Evolutionary conservation across 2,888 invertebrate genomes (phyloP), one percentile per base, ranked within the genome.

Genomic region (Hesperia comma): DNA sequence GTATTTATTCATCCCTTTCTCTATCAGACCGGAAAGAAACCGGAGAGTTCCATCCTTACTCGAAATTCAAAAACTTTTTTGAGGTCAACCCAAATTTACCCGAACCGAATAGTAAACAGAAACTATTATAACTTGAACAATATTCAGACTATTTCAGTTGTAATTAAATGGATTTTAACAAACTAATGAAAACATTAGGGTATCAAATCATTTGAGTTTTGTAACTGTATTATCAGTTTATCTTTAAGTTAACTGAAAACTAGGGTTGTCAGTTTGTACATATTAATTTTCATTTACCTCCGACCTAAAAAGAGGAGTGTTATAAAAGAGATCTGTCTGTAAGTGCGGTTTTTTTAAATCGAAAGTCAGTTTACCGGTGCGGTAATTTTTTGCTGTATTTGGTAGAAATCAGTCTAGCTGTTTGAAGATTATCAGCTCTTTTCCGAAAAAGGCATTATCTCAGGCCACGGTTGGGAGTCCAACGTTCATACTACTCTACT

Each of bases 61-160:
- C 68, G 63, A 66, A 69, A 74, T 72, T 69, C 70, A 70, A 68
- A 72, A 72, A 66, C 56, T 72, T 71, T 63, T 70, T 69, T 69
- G 63, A 64, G 68, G 69, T 68, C 70, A 68, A 1, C 21, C 33
- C 40, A 51, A 26, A 32, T 49, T n/a, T 33, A 7, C 56, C 57
- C 49, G 51, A 57, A 49, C 51, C 15, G 43, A 58, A 58, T 41
- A 15, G 49, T 63, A 10, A 14, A 8, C 14, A 26, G 41, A 58
- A 58, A 64, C 57, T 64, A 58, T 53, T 64, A 64, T 17, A 58
- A 58, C 64, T 64, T 58, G 37, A 32, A 53, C 26, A 64, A 58
- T 53, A 66, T 54, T 60, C 4, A 21, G 10, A 15, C 19, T 21
- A 41, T 40, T 61, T 53, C 43, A 12, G 57, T 14, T 41, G 5